Evolutionary conservation across 1,140 invertebrate species (phyloP).

Genomic region (Gonatopus flavifemur): DNA sequence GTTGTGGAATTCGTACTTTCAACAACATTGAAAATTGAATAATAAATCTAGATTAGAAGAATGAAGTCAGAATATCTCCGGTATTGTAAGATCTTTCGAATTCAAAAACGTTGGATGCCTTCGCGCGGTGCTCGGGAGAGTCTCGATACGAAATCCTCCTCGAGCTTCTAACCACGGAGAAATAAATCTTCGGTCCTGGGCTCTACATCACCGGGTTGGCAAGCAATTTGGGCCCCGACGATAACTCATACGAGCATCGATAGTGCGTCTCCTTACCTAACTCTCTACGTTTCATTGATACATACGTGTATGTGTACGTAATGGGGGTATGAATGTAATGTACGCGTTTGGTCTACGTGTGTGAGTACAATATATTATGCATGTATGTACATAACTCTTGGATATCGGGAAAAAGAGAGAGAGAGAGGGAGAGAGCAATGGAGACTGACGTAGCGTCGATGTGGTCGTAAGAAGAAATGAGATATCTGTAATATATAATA

Average conservation of each 20-base stretch:
- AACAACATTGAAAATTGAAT: too few species aligned
- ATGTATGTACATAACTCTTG: constrained; percentile 29
- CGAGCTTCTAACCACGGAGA: too few species aligned
- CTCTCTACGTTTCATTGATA: background rate
- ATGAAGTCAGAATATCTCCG: too few species aligned
- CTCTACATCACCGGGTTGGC: constrained; percentile 55
- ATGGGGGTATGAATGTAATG: constrained; percentile 3
- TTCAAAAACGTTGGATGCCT: too few species aligned
- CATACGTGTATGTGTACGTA: constrained; percentile 1
- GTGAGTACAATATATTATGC: constrained; percentile 45
- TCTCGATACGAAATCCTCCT: too few species aligned
- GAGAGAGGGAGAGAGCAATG: background rate
- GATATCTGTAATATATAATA: background rate
- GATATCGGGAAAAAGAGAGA: constrained; percentile 4
- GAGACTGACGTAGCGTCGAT: constrained; percentile 10
- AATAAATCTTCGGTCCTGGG: constrained; percentile 53
- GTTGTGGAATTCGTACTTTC: too few species aligned
- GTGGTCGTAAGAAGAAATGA: background rate
- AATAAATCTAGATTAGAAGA: too few species aligned
- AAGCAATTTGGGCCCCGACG: constrained; percentile 55
- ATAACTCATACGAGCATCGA: constrained; percentile 58
- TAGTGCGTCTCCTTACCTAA: constrained; percentile 36
- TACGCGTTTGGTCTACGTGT: constrained; percentile 14
- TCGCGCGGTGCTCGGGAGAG: too few species aligned
- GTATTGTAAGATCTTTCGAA: too few species aligned